Evolutionary conservation across 2,797 vertebrate species (phyloP).

Genomic region (Iguana delicatissima): DNA sequence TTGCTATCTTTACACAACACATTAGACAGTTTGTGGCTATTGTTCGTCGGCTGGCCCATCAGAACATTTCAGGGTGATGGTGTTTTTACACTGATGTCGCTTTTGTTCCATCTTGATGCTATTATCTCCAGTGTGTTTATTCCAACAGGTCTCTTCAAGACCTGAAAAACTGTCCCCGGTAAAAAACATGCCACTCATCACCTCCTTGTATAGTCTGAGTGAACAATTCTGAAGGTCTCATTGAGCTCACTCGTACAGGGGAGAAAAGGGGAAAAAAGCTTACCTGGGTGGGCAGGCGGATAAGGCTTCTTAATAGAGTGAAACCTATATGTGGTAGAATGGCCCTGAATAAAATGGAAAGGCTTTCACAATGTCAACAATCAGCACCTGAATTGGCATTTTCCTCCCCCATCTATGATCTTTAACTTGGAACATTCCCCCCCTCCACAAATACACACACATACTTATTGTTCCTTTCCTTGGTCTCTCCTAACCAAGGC

Average conservation of each 20-base stretch:
- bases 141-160: constrained; percentile 69
- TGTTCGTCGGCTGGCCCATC: constrained; percentile 81
- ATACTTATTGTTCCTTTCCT: constrained; percentile 42
- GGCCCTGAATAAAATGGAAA: constrained; percentile 37
- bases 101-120: constrained; percentile 79
- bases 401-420: constrained; percentile 59
- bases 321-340: constrained; percentile 46
- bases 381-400: constrained; percentile 53
- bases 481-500: neutral
- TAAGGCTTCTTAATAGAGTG: constrained; percentile 53
- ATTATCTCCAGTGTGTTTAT: constrained; percentile 76
- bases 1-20: constrained; percentile 66
- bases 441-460: neutral
- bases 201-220: constrained; percentile 49
- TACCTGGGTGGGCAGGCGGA: constrained; percentile 55
- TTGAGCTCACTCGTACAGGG: neutral
- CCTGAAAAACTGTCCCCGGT: constrained; percentile 57
- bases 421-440: constrained; percentile 36
- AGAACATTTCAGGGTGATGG: constrained; percentile 83
- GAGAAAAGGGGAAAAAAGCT: neutral
- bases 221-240: constrained; percentile 61
- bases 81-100: constrained; percentile 81
- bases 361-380: neutral
- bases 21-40: constrained; percentile 71
- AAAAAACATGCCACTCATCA: constrained; percentile 62